A percentile compares a stretch with the other conserved stretches of the same genome.
Conservation (phyloP, 1,140 invertebrate species). For the Brachionus koreanus region DNA sequence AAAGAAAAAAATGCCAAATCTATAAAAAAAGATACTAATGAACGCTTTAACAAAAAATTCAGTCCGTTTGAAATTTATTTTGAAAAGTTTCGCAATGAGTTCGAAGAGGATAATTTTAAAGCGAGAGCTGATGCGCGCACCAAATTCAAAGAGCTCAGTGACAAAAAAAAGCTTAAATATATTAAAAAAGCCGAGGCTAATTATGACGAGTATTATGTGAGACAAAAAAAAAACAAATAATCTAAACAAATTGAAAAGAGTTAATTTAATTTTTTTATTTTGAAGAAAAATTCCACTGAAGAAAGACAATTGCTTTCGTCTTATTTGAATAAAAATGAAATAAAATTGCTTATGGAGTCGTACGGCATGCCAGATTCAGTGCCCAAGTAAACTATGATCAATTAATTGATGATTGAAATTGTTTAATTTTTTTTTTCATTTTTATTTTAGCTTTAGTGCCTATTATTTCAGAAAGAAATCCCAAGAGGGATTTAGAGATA, state of each 20-base stretch:
- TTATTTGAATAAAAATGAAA: constrained; percentile 13
- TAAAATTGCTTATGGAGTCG: background rate
- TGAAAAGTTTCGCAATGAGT: background rate
- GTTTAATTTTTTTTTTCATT: background rate
- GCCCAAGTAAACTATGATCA: background rate
- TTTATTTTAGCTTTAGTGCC: background rate
- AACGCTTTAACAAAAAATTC: background rate
- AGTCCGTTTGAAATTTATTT: background rate
- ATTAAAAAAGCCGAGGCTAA: constrained; percentile 7
- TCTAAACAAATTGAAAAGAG: too few species aligned
- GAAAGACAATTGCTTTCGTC: background rate
- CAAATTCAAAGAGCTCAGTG: background rate
- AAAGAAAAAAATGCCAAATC: background rate
- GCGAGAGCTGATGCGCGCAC: background rate
- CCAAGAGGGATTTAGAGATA: background rate
- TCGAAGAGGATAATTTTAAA: background rate
- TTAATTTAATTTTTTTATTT: too few species aligned
- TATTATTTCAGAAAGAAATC: background rate
- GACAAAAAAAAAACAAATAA: too few species aligned
- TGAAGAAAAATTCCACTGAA: background rate
- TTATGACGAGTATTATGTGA: constrained; percentile 29
- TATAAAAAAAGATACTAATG: background rate
- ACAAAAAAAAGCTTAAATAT: constrained; percentile 19
- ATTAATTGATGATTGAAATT: background rate
- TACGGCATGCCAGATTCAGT: constrained; percentile 12